Percentiles rank a stretch among this genome's conserved stretches.
These are phyloP conservation scores for Bimastos eiseni DNA, from an alignment of 2,888 invertebrate genomes.

Conservation along the genomic window DNA sequence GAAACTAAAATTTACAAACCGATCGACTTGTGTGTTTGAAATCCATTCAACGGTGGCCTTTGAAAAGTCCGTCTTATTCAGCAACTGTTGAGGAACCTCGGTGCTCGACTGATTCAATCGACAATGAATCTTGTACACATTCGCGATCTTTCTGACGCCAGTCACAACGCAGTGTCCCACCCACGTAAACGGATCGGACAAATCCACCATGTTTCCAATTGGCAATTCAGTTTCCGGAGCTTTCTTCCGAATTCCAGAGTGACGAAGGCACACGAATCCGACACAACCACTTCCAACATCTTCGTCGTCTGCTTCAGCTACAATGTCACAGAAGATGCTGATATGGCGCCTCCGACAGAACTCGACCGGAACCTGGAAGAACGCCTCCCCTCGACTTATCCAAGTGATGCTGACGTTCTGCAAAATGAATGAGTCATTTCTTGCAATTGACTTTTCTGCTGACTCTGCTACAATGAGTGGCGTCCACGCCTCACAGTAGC, in stretches of 20 bases:
- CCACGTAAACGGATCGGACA: not conserved
- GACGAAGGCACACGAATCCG: not conserved
- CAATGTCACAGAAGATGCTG: not conserved
- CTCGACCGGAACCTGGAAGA: not conserved
- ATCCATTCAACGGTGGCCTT: slow-evolving; percentile 19
- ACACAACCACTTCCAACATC: not conserved
- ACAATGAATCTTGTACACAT: not conserved
- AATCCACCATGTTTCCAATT: slow-evolving; percentile 7
- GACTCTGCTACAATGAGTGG: not conserved
- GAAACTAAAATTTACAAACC: not conserved
- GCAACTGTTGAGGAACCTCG: not conserved
- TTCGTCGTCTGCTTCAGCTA: not conserved
- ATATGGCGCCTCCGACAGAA: not conserved
- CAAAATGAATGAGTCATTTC: not conserved
- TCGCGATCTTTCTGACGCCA: not conserved
- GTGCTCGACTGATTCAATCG: not conserved
- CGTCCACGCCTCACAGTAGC: not conserved
- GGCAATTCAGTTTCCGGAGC: slow-evolving; percentile 6
- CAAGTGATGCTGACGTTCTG: not conserved
- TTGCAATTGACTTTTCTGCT: not conserved
- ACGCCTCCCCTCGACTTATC: not conserved
- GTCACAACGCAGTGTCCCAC: not conserved
- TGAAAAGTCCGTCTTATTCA: not conserved
- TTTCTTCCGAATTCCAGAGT: not conserved
- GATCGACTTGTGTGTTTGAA: not conserved